Percentiles rank a stretch among this genome's conserved stretches.
Evolutionary conservation across 1,140 invertebrate genomes (phyloP).

Genomic region (Sycophila sp.): DNA sequence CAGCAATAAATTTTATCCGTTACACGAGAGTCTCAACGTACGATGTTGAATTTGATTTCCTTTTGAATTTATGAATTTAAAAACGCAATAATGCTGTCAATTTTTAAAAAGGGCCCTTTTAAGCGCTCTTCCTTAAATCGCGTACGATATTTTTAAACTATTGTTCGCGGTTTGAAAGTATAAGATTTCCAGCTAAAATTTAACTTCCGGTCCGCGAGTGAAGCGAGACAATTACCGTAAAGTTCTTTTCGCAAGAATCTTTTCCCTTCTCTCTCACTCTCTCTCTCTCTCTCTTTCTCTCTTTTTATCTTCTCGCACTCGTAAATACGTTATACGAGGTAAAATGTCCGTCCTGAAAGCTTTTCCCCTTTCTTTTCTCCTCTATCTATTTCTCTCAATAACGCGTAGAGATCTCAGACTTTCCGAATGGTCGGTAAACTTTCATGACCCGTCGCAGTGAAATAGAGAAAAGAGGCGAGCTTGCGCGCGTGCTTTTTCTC

Average conservation of each 20-base stretch:
- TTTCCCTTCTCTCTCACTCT: neutral
- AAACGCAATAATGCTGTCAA: too few species aligned
- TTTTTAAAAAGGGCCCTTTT: too few species aligned
- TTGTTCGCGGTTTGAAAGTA: neutral
- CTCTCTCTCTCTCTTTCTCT: neutral
- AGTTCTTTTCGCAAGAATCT: too few species aligned
- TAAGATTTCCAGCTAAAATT: neutral
- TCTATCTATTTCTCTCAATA: conserved; percentile 16
- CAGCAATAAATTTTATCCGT: too few species aligned
- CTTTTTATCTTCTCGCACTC: conserved; percentile 11
- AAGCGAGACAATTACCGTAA: conserved; percentile 15
- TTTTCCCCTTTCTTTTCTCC: neutral
- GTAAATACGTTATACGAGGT: conserved; percentile 35
- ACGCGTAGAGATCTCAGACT: conserved; percentile 23
- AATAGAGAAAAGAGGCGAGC: conserved; percentile 10
- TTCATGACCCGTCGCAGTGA: conserved; percentile 31
- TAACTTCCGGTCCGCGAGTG: neutral
- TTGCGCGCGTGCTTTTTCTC: neutral
- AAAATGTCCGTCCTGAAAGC: conserved; percentile 30
- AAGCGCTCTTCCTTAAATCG: neutral
- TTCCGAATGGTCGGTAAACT: conserved; percentile 36
- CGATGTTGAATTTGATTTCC: too few species aligned
- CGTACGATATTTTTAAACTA: neutral
- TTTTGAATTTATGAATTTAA: too few species aligned
- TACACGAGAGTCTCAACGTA: too few species aligned